Conservation (phyloP, 2,113 vertebrate species). For the Poicephalus gulielmi region DNA sequence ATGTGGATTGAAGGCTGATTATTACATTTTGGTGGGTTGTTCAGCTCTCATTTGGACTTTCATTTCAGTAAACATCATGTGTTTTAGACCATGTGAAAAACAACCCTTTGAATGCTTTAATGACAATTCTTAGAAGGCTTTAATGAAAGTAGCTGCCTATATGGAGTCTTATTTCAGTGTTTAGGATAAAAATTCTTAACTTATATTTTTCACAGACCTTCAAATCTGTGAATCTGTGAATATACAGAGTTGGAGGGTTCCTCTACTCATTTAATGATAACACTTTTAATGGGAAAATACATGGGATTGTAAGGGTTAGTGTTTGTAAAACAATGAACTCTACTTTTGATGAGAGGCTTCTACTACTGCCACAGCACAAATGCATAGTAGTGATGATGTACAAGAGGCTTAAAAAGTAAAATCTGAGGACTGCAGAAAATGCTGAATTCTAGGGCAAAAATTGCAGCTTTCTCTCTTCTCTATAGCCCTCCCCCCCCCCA, state of each 20-base stretch:
- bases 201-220: too few relatives aligned
- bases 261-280: background rate
- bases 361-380: background rate
- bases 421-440: background rate
- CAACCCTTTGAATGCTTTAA: background rate
- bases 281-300: background rate
- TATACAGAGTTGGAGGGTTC: background rate
- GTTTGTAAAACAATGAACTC: background rate
- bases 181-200: background rate
- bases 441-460: background rate
- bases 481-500: too few relatives aligned
- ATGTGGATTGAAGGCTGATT: background rate
- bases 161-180: background rate
- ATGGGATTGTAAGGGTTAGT: background rate
- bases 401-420: background rate
- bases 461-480: background rate
- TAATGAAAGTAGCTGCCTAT: background rate
- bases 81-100: background rate
- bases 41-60: background rate
- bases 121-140: background rate
- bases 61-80: background rate
- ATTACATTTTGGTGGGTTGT: background rate
- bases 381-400: background rate
- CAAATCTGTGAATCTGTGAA: background rate
- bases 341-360: background rate